A percentile compares a stretch with the other conserved stretches of the same genome.
Evolutionary conservation across 2,113 vertebrate genomes (phyloP).

Genomic region (Telmatochromis brachygnathus): DNA sequence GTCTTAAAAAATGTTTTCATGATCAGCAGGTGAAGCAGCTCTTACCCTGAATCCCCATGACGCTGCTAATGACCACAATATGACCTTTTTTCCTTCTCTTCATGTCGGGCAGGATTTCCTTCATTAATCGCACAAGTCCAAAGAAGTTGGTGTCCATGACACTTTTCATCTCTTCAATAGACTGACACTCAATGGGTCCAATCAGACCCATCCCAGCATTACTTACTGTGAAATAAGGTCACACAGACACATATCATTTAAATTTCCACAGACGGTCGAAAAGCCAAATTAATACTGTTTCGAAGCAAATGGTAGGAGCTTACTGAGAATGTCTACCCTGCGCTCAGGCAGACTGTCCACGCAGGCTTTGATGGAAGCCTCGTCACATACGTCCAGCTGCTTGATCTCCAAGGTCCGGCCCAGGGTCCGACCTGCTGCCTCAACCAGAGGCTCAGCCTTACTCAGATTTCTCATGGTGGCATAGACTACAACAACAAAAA

Average conservation of each 20-base stretch:
- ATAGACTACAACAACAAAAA: constrained; percentile 64
- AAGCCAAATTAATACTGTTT: neutral
- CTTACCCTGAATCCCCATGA: constrained; percentile 84
- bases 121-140: constrained; percentile 78
- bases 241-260: neutral
- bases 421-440: constrained; percentile 70
- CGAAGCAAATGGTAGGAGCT: neutral
- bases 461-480: constrained; percentile 81
- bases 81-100: constrained; percentile 80
- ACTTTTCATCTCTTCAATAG: constrained; percentile 78
- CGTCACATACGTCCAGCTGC: constrained; percentile 79
- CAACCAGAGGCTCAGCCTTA: constrained; percentile 66
- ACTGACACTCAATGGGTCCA: constrained; percentile 82
- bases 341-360: constrained; percentile 77
- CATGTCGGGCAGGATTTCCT: constrained; percentile 83
- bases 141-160: constrained; percentile 90
- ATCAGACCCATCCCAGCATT: constrained; percentile 84
- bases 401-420: constrained; percentile 79
- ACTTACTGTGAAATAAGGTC: constrained; percentile 68
- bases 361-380: constrained; percentile 76
- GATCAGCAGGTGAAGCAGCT: neutral
- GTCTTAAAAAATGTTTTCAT: neutral
- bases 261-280: neutral
- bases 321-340: constrained; percentile 79
- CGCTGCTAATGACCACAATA: constrained; percentile 83